Evolutionary conservation across 2,888 invertebrate genomes (phyloP).

Genomic region (Limnephilus rhombicus): DNA sequence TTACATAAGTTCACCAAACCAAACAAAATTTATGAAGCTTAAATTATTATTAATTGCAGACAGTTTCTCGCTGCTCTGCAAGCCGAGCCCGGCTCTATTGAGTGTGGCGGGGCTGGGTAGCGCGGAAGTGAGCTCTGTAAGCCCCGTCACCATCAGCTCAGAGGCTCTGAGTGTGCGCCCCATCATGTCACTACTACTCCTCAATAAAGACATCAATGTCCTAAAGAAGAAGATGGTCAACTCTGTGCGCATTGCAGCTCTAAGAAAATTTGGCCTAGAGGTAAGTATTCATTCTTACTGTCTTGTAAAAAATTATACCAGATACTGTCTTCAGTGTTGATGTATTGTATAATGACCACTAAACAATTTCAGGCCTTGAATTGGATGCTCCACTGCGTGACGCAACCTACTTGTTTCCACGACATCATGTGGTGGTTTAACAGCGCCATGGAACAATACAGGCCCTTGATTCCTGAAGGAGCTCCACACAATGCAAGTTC

Average conservation of each 20-base stretch:
- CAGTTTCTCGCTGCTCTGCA: conserved; percentile 89
- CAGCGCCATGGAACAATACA: conserved; percentile 83
- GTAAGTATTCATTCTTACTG: conserved; percentile 70
- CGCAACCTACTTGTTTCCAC: conserved; percentile 93
- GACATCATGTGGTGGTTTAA: conserved; percentile 99
- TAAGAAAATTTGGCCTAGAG: conserved; percentile 93
- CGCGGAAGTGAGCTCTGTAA: conserved; percentile 72
- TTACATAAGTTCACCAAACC: too few species aligned
- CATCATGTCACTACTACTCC: conserved; percentile 85
- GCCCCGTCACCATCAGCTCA: conserved; percentile 71
- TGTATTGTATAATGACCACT: not conserved
- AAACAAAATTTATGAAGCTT: too few species aligned
- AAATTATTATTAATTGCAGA: conserved; percentile 73
- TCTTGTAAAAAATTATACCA: not conserved
- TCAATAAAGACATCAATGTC: conserved; percentile 90
- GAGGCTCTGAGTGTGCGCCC: conserved; percentile 86
- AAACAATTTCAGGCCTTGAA: conserved; percentile 84
- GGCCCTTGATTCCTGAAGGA: not conserved
- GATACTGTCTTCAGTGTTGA: not conserved
- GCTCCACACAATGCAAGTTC: conserved; percentile 48
- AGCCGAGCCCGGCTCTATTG: conserved; percentile 92
- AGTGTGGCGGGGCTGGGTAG: conserved; percentile 80
- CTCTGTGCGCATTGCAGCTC: conserved; percentile 87
- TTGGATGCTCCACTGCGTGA: conserved; percentile 95
- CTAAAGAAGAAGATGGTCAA: conserved; percentile 90